phyloP scores from a whole-genome alignment of 2,888 invertebrate genomes.

The Brachypalpus laphriformis region DNA sequence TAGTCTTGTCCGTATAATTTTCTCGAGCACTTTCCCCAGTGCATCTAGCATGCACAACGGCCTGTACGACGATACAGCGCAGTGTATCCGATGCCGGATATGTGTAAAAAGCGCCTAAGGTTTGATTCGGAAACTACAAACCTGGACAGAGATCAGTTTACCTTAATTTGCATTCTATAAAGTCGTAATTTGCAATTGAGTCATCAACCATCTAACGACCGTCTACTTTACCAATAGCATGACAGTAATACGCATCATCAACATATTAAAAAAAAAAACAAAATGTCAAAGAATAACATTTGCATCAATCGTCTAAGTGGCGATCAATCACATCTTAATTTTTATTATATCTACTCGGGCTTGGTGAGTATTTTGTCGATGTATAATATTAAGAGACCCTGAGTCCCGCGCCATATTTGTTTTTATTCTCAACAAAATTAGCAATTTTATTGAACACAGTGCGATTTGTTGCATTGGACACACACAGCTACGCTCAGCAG shows the following conservation, averaged over 20 bases:
- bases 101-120: no score
- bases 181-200: conserved; percentile 18
- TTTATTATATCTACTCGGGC: conserved; percentile 20
- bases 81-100: no score
- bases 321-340: conserved; percentile 62
- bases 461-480: conserved; percentile 56
- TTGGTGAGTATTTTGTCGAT: conserved; percentile 10
- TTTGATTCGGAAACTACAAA: no score
- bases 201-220: conserved; percentile 8
- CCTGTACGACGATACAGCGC: no score
- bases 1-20: no score
- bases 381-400: conserved; percentile 40
- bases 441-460: conserved; percentile 54
- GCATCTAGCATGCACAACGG: no score
- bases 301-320: conserved; percentile 27
- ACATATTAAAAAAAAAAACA: not conserved
- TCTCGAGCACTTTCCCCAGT: no score
- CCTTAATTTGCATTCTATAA: not conserved
- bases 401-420: conserved; percentile 63
- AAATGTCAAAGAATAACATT: conserved; percentile 35
- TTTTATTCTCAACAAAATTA: conserved; percentile 36
- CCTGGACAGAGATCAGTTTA: no score
- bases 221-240: conserved; percentile 13
- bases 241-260: conserved; percentile 24
- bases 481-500: conserved; percentile 1